Conservation (phyloP, 1,140 invertebrate genomes). For the Caligus rogercresseyi region DNA sequence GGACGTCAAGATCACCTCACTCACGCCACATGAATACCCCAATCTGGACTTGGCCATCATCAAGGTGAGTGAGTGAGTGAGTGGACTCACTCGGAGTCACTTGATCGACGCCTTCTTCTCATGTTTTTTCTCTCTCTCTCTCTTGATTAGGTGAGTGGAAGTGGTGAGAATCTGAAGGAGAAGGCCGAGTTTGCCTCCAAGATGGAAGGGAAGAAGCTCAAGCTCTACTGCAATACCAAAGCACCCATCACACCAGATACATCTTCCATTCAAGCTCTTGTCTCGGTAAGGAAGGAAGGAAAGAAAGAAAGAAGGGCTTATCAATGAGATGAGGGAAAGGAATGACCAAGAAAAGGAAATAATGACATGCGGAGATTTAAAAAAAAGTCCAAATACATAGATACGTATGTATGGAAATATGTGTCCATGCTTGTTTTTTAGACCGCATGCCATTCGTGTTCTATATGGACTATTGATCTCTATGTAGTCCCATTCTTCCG, state of each 20-base stretch:
- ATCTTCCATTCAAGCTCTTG: neutral
- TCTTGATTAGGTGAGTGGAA: neutral
- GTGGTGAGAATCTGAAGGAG: neutral
- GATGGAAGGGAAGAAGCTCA: neutral
- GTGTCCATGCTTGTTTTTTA: too few relatives aligned
- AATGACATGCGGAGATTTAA: neutral
- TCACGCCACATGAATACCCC: neutral
- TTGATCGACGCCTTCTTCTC: too few relatives aligned
- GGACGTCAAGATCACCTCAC: neutral
- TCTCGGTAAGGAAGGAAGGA: neutral
- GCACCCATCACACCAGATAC: neutral
- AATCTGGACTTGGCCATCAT: constrained; percentile 10
- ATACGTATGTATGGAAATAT: too few relatives aligned
- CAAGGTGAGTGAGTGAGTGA: neutral
- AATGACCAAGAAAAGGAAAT: neutral
- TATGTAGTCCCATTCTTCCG: too few relatives aligned
- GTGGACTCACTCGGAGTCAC: too few relatives aligned
- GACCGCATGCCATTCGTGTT: too few relatives aligned
- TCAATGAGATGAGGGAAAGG: neutral
- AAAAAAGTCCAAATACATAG: neutral
- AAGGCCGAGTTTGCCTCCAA: neutral
- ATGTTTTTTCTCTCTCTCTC: too few relatives aligned
- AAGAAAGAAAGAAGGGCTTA: too few relatives aligned
- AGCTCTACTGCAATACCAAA: neutral
- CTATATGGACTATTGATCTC: too few relatives aligned